Base-by-base conservation (phyloP, 1,140 invertebrate genomes). In the Nasonia giraulti region DNA sequence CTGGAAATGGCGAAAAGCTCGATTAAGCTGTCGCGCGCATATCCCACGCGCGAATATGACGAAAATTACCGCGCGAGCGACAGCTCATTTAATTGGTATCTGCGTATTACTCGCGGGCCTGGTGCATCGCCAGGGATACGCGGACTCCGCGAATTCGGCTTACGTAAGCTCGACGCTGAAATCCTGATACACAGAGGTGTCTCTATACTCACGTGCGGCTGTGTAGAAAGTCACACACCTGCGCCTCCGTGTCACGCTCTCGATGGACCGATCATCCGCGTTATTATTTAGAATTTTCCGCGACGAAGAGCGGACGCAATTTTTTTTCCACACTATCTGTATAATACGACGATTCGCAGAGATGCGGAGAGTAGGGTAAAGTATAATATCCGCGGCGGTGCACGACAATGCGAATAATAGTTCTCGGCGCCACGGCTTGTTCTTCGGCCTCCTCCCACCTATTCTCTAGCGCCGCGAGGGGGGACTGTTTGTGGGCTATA, bases 11-110 rank as follows among this genome's bases (percentile, higher is more conserved):
- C 20, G 20, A 62, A 6, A 17, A 31, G 23, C 23, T 71, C 31
- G 68, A 71, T 71, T 27, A 71, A 71, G 68, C 31, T 27, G 74
- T 75, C 40, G 74, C n/a, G 37, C 33, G 12, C 20, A 37, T 3
- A 37, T 37, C 33, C 33, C 27, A 3, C 31, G 2, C 20, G 40
- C 74, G 74, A 33, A 33, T 44, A 5, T 20, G 74, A 20, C 37
- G 40, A 74, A 88, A 88, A 76, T 81, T 14, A 84, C 82, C 82
- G 40, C 37, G 37, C 27, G 69, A 55, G 83, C 75, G 86, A 88
- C 87, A 86, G 69, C 47, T 88, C 83, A 86, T 89, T 87, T 87
- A 87, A 88, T 87, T 87, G 79, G 85, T 87, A 88, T 87, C 84
- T 85, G 88, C 86, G 87, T 88, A 89, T 90, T 90, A 88, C 23